Percentiles rank a stretch among this genome's conserved stretches.
phyloP scores from a whole-genome alignment of 2,113 vertebrate genomes.

The Strix aluco region DNA sequence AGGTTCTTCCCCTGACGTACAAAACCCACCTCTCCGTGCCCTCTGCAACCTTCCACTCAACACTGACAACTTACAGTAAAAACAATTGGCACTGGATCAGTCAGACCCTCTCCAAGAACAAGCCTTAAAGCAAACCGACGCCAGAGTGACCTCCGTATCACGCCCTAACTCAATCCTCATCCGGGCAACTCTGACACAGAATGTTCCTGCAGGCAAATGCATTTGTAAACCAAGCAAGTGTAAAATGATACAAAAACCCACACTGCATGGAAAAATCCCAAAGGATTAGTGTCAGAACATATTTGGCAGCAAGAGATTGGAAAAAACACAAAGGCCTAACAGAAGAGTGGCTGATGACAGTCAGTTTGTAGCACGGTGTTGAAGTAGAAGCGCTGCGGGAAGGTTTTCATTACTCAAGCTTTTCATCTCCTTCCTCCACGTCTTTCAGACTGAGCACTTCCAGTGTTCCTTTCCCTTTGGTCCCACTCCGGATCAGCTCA shows the following conservation, averaged over 20 bases:
- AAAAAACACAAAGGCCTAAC: neutral
- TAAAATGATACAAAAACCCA: neutral
- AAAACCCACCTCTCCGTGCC: neutral
- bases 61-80: neutral
- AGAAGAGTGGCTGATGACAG: neutral
- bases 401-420: constrained; percentile 74
- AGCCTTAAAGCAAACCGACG: neutral
- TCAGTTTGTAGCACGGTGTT: neutral
- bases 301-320: constrained; percentile 37
- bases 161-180: neutral
- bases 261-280: neutral
- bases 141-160: neutral
- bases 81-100: neutral
- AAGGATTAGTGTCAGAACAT: constrained; percentile 7
- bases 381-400: neutral
- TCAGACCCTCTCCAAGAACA: neutral
- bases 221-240: neutral
- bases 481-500: constrained; percentile 94
- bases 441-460: constrained; percentile 95
- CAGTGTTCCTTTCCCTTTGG: constrained; percentile 88
- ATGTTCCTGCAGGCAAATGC: neutral
- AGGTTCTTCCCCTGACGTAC: neutral
- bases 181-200: neutral
- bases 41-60: neutral
- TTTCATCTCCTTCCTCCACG: constrained; percentile 96